Evolutionary conservation across 2,113 vertebrate species (phyloP).

Genomic region (Etia nguti): DNA sequence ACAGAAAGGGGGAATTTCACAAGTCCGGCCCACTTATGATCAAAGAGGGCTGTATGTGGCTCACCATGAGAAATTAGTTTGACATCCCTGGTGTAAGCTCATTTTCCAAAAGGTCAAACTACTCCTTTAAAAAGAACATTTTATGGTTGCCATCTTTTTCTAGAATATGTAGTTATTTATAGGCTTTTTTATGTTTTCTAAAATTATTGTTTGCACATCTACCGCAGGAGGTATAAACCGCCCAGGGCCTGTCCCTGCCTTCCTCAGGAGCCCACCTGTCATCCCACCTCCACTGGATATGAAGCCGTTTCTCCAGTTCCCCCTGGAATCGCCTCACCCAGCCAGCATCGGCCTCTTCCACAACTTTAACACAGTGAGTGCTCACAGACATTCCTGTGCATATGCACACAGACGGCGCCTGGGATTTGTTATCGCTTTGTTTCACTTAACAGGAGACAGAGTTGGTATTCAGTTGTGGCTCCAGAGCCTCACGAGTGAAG

Average conservation of each 20-base stretch:
- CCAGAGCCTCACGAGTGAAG: background rate
- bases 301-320: conserved; percentile 73
- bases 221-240: conserved; percentile 68
- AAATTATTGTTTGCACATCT: background rate
- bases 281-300: conserved; percentile 62
- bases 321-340: conserved; percentile 61
- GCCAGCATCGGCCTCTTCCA: conserved; percentile 67
- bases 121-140: background rate
- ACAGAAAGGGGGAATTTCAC: background rate
- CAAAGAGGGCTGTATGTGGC: background rate
- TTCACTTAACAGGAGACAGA: background rate
- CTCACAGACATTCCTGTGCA: background rate
- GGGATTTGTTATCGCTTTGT: background rate
- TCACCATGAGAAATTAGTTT: background rate
- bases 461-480: conserved; percentile 1
- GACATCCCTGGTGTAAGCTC: background rate
- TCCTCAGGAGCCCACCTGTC: conserved; percentile 68
- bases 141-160: background rate
- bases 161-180: background rate
- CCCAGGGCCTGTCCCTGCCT: conserved; percentile 68
- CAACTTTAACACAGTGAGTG: conserved; percentile 70
- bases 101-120: background rate
- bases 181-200: background rate
- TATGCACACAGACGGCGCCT: background rate
- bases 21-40: background rate